These are phyloP conservation scores for Schizopygopsis malacanthus DNA, from an alignment of 2,797 vertebrate genomes.

Conservation along the genomic window DNA sequence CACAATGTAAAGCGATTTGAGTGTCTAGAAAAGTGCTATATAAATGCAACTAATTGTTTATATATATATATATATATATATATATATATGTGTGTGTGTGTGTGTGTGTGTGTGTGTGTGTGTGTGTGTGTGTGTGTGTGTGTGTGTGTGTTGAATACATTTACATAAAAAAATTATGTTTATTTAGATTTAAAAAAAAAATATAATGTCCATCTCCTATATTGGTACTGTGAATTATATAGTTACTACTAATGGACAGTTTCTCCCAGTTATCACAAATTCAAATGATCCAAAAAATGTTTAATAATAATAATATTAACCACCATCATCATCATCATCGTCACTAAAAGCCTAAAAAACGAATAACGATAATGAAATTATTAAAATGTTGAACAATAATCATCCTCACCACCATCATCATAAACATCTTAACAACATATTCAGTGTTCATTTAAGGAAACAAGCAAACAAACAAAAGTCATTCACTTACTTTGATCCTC, in stretches of 20 bases:
- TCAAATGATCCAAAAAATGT: neutral
- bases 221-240: neutral
- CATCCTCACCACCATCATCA: neutral
- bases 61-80: no score
- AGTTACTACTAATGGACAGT: neutral
- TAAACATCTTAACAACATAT: neutral
- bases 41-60: no score
- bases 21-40: no score
- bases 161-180: neutral
- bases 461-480: conserved; percentile 2
- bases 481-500: conserved; percentile 85
- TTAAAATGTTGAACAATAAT: neutral
- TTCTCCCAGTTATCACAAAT: neutral
- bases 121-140: no score
- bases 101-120: no score
- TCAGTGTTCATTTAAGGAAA: neutral
- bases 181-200: neutral
- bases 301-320: no score
- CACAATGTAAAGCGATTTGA: no score
- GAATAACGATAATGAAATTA: neutral
- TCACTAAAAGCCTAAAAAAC: neutral
- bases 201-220: neutral
- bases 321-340: neutral
- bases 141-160: neutral
- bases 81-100: no score